A percentile compares a stretch with the other conserved stretches of the same genome.
These are phyloP conservation scores for Zaprionus ghesquierei DNA, from an alignment of 1,140 invertebrate species.

Conservation along the genomic window DNA sequence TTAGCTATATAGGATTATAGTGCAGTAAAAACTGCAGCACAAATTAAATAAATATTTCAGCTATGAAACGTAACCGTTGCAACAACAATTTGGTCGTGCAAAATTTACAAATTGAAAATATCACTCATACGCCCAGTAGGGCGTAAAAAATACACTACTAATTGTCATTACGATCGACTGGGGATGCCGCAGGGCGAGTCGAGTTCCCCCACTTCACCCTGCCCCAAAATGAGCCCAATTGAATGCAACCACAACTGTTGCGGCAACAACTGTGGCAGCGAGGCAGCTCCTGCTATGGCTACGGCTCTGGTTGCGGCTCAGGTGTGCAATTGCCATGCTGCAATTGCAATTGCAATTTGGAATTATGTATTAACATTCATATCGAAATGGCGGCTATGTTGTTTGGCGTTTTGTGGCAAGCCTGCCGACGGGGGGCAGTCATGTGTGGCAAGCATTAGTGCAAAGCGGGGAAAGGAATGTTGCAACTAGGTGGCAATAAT, in stretches of 20 bases:
- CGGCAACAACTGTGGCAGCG: constrained; percentile 26
- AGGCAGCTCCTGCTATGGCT: not conserved
- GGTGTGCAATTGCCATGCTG: not conserved
- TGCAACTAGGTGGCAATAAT: constrained; percentile 40
- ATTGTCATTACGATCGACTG: constrained; percentile 32
- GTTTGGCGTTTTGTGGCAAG: constrained; percentile 13
- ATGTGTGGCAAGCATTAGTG: not conserved
- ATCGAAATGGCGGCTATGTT: constrained; percentile 19
- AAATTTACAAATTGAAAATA: constrained; percentile 4
- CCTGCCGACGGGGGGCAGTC: not conserved
- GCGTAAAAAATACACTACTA: constrained; percentile 23
- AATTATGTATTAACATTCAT: constrained; percentile 43
- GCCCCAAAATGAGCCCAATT: constrained; percentile 1
- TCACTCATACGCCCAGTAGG: constrained; percentile 26
- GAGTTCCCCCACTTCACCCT: not conserved
- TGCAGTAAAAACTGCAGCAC: not conserved
- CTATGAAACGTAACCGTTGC: too few species aligned
- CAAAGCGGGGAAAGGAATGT: not conserved
- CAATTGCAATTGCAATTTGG: constrained; percentile 29
- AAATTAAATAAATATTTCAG: not conserved
- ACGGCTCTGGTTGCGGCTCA: not conserved
- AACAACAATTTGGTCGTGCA: not conserved
- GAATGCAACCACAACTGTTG: constrained; percentile 14
- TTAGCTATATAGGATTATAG: not conserved
- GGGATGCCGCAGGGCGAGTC: constrained; percentile 6